Conservation (phyloP, 2,888 invertebrate species). For the Xestia xanthographa region DNA sequence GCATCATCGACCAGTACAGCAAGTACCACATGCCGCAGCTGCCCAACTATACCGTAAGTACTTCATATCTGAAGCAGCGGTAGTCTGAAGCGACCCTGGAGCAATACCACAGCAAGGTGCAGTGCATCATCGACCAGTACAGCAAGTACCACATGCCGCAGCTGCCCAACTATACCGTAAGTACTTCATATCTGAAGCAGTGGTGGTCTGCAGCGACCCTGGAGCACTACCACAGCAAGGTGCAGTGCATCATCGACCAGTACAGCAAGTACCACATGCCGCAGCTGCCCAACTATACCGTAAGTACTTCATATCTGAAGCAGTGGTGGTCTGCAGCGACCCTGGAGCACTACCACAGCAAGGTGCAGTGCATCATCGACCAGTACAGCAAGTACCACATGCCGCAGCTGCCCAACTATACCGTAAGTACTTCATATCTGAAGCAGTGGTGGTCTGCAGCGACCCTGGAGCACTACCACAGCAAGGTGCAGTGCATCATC, state of each 20-base stretch:
- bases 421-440: too few relatives aligned
- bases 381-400: constrained; percentile 93
- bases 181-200: too few relatives aligned
- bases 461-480: constrained; percentile 92
- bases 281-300: constrained; percentile 91
- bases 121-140: constrained; percentile 94
- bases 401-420: constrained; percentile 92
- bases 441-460: constrained; percentile 94
- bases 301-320: too few relatives aligned
- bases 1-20: constrained; percentile 93
- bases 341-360: constrained; percentile 92
- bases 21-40: constrained; percentile 92
- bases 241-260: constrained; percentile 93
- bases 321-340: constrained; percentile 95
- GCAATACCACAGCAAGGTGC: constrained; percentile 92
- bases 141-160: constrained; percentile 92
- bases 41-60: constrained; percentile 91
- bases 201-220: constrained; percentile 94
- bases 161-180: constrained; percentile 91
- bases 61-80: constrained; percentile 94
- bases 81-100: constrained; percentile 93
- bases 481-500: constrained; percentile 93
- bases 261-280: constrained; percentile 92
- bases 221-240: constrained; percentile 92
- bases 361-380: constrained; percentile 93